Percentiles rank a stretch among this genome's conserved stretches.
phyloP scores from a whole-genome alignment of 2,113 vertebrate species.

The Mustela nigripes region DNA sequence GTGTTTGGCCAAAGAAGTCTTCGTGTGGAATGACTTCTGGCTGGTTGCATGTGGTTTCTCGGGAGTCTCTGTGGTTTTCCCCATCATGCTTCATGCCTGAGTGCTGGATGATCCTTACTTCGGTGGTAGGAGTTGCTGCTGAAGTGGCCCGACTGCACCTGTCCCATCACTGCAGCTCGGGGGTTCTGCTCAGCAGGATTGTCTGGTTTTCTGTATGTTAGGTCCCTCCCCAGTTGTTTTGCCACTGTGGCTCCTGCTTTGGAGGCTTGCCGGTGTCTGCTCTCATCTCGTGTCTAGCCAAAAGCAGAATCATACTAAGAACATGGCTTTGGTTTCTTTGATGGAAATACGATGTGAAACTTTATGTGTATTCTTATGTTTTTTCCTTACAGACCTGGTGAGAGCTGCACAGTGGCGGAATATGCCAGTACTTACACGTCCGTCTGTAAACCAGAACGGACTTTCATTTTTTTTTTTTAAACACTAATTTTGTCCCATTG shows the following conservation, averaged over 20 bases:
- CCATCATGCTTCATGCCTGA: not conserved
- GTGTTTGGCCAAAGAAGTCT: not conserved
- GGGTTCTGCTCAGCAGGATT: too few relatives aligned
- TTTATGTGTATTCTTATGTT: not conserved
- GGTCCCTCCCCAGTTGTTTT: not conserved
- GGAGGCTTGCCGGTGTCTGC: too few relatives aligned
- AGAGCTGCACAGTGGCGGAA: not conserved
- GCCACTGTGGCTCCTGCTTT: not conserved
- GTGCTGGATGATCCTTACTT: not conserved
- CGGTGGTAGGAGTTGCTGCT: not conserved
- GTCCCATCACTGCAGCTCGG: not conserved
- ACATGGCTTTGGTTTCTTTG: not conserved
- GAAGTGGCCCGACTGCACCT: accelerated
- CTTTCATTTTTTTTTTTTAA: not conserved
- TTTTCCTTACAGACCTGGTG: not conserved
- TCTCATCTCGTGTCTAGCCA: not conserved
- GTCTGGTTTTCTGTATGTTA: not conserved
- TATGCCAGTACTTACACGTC: accelerated
- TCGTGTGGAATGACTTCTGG: not conserved
- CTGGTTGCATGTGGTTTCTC: not conserved
- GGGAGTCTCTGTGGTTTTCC: not conserved
- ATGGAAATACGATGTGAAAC: not conserved
- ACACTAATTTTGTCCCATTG: not conserved
- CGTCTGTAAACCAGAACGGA: not conserved
- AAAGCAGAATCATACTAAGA: not conserved